Evolutionary conservation across 2,797 vertebrate species (phyloP).

Genomic region (Malurus splendens): DNA sequence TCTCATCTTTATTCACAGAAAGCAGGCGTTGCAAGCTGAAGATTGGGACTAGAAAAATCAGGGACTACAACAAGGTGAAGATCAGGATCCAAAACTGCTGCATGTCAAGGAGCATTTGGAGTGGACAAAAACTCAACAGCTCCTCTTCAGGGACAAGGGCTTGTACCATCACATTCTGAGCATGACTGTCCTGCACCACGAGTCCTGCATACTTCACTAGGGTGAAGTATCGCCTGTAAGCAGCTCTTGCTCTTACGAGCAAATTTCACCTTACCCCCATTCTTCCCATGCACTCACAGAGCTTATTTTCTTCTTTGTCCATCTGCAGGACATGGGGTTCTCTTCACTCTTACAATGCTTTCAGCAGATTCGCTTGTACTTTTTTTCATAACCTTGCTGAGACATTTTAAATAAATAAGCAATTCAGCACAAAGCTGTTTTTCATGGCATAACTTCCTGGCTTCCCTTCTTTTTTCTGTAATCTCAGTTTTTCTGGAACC

Average conservation of each 20-base stretch:
- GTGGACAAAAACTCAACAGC: neutral
- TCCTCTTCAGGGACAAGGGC: neutral
- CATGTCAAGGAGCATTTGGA: neutral
- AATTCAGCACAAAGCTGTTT: neutral
- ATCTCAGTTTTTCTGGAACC: neutral
- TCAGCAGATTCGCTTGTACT: neutral
- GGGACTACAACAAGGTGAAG: neutral
- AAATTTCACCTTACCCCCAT: neutral
- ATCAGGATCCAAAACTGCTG: neutral
- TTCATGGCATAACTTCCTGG: neutral
- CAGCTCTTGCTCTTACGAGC: neutral
- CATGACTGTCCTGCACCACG: fast-evolving
- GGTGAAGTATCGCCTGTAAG: neutral
- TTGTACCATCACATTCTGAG: fast-evolving
- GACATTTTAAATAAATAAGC: neutral
- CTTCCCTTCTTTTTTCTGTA: neutral
- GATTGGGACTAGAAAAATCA: neutral
- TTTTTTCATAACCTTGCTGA: neutral
- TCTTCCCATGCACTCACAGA: neutral
- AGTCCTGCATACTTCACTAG: fast-evolving
- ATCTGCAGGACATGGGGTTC: neutral
- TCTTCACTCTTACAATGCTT: conserved; percentile 11
- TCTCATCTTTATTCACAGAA: neutral
- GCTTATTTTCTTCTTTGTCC: neutral
- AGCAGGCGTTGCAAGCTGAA: neutral